Evolutionary conservation across 2,888 invertebrate species (phyloP).

Genomic region (Nomada hirtipes): DNA sequence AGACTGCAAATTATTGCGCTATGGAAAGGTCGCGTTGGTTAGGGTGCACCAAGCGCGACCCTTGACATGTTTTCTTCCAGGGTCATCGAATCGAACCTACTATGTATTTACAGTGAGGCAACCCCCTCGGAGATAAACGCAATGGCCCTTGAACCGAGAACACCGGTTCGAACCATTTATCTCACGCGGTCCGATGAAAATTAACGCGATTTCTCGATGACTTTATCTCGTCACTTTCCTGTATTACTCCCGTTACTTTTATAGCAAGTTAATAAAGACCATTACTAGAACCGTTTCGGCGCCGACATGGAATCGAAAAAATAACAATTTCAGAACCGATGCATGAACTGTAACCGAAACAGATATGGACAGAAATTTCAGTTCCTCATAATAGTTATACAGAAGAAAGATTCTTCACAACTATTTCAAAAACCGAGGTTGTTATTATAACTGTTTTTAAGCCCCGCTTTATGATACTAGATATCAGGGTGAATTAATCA

Average conservation of each 20-base stretch:
- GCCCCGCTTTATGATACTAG: no score
- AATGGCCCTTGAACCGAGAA: conserved; percentile 46
- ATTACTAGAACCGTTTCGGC: no score
- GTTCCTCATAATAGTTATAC: no score
- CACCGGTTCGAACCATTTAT: conserved; percentile 45
- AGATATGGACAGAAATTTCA: no score
- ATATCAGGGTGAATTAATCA: no score
- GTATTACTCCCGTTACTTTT: neutral
- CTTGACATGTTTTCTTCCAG: conserved; percentile 61
- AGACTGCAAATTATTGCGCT: conserved; percentile 13
- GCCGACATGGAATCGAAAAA: no score
- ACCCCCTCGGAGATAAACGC: conserved; percentile 46
- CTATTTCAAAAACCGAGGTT: no score
- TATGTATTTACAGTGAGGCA: conserved; percentile 56
- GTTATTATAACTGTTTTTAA: no score
- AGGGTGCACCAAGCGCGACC: conserved; percentile 49
- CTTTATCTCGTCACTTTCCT: conserved; percentile 12
- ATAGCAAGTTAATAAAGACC: no score
- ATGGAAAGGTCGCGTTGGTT: conserved; percentile 45
- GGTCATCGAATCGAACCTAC: conserved; percentile 57
- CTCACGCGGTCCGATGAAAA: conserved; percentile 38
- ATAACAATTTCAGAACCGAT: no score
- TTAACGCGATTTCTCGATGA: conserved; percentile 36
- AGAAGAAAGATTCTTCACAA: no score
- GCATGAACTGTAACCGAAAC: no score